phyloP scores from a whole-genome alignment of 2,113 vertebrate genomes.

The Hippopotamus amphibius region DNA sequence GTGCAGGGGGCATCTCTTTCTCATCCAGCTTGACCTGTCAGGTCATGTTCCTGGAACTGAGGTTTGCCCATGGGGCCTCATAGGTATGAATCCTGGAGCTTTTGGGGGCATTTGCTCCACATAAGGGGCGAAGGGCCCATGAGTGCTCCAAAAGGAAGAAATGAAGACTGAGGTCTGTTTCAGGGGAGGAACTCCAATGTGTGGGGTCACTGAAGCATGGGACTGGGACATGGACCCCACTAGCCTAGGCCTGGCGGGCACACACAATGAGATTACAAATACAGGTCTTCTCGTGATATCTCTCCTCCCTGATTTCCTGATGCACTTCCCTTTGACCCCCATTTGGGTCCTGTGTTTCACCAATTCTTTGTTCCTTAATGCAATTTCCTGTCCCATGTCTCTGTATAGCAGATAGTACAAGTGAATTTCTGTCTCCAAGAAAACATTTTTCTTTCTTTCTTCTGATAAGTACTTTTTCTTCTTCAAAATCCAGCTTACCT shows the following conservation, averaged over 20 bases:
- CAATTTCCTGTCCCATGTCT: too few relatives aligned
- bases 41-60: neutral
- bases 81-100: neutral
- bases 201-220: neutral
- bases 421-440: neutral
- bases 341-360: too few relatives aligned
- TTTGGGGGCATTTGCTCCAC: neutral
- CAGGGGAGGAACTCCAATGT: neutral
- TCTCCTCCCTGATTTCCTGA: neutral
- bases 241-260: too few relatives aligned
- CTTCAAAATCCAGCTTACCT: neutral
- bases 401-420: neutral
- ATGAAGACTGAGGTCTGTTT: neutral
- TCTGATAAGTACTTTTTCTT: neutral
- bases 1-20: neutral
- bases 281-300: rapidly evolving
- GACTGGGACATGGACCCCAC: too few relatives aligned
- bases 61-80: rapidly evolving
- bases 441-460: neutral
- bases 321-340: neutral
- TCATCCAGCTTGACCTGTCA: neutral
- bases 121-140: rapidly evolving
- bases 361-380: neutral
- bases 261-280: neutral
- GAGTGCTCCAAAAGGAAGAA: neutral